These are phyloP conservation scores for Anthrax anthrax DNA, from an alignment of 2,888 invertebrate genomes.

Conservation along the genomic window DNA sequence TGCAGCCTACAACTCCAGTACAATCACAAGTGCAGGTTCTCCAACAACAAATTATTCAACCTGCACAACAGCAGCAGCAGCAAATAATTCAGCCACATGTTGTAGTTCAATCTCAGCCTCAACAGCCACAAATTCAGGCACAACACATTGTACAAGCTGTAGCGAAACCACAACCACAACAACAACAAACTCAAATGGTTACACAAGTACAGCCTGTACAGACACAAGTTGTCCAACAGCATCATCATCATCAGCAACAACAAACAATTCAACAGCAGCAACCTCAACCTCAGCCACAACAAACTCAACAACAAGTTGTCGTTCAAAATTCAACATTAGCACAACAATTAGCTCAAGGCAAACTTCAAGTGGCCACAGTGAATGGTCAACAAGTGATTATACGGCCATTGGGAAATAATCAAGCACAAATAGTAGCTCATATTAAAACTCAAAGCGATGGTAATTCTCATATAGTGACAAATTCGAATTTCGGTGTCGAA, in stretches of 20 bases:
- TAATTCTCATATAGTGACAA: constrained; percentile 32
- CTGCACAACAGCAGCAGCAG: constrained; percentile 12
- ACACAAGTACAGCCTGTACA: constrained; percentile 14
- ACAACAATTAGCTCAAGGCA: constrained; percentile 69
- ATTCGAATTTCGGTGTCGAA: constrained; percentile 18
- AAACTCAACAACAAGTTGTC: constrained; percentile 46
- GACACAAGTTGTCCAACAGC: constrained; percentile 29
- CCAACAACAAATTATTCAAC: constrained; percentile 22
- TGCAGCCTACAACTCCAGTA: constrained; percentile 21
- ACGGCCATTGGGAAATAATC: constrained; percentile 61
- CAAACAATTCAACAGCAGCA: constrained; percentile 17
- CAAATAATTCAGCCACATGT: constrained; percentile 7
- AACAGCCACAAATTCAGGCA: constrained; percentile 5
- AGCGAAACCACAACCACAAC: constrained; percentile 16
- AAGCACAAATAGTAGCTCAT: constrained; percentile 63
- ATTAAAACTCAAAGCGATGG: constrained; percentile 44
- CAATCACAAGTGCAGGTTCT: constrained; percentile 21
- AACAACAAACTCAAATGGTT: constrained; percentile 6
- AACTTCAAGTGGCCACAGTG: constrained; percentile 68
- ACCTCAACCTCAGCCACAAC: constrained; percentile 19
- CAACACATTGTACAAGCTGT: constrained; percentile 12
- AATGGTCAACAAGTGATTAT: constrained; percentile 77
- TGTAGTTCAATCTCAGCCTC: constrained; percentile 7
- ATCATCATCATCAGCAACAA: constrained; percentile 21
- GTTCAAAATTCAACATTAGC: constrained; percentile 63